Evolutionary conservation across 2,888 invertebrate species (phyloP).

Genomic region (Lumbricus terrestris): DNA sequence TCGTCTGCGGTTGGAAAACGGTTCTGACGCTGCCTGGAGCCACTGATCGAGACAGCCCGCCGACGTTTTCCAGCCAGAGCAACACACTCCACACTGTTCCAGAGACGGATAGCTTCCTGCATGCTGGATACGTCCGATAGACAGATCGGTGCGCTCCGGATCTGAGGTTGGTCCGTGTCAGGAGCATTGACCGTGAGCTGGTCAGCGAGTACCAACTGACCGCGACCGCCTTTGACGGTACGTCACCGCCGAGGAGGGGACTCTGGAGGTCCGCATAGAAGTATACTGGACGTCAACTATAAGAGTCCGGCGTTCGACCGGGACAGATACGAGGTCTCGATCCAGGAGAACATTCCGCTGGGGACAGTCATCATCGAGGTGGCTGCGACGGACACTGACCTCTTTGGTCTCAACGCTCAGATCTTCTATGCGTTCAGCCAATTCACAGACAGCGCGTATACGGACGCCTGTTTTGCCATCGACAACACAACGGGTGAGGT

Average conservation of each 20-base stretch:
- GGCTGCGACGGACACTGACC: conserved; percentile 38
- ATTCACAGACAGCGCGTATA: conserved; percentile 29
- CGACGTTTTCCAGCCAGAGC: too few species aligned
- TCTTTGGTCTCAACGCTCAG: conserved; percentile 39
- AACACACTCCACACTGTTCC: too few species aligned
- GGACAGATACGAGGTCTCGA: conserved; percentile 30
- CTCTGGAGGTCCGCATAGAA: conserved; percentile 30
- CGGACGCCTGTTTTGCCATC: conserved; percentile 36
- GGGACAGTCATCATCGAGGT: conserved; percentile 30
- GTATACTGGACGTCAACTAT: conserved; percentile 31
- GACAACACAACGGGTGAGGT: conserved; percentile 38
- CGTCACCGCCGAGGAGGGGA: too few species aligned
- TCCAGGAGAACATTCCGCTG: conserved; percentile 35
- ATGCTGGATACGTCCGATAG: neutral
- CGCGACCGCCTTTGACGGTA: too few species aligned
- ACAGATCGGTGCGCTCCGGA: conserved; percentile 30
- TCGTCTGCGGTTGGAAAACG: too few species aligned
- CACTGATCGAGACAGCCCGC: too few species aligned
- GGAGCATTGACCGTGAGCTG: conserved; percentile 36
- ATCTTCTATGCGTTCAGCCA: conserved; percentile 37
- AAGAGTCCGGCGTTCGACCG: conserved; percentile 26
- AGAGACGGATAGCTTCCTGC: neutral
- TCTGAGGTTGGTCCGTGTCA: conserved; percentile 35
- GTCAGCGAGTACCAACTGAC: too few species aligned
- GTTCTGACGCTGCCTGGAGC: too few species aligned